Evolutionary conservation across 2,113 vertebrate species (phyloP).

Genomic region (Hyperopisus bebe): DNA sequence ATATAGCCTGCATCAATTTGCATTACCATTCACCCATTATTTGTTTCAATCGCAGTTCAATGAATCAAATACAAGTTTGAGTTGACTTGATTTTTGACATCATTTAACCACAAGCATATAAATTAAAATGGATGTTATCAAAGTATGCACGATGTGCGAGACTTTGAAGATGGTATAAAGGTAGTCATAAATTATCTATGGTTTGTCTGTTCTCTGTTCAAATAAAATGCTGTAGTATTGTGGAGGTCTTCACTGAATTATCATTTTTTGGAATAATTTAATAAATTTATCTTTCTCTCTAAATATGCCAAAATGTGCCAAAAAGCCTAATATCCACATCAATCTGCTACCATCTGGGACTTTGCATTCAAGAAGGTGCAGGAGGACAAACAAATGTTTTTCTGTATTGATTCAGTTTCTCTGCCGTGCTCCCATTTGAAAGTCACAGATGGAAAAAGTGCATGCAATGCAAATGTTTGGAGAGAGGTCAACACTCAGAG

Average conservation of each 20-base stretch:
- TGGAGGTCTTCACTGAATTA: slow-evolving; percentile 31
- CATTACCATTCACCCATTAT: background rate
- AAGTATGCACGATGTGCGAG: slow-evolving; percentile 47
- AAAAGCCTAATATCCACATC: slow-evolving; percentile 23
- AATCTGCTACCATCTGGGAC: background rate
- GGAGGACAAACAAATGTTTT: background rate
- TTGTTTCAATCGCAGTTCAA: background rate
- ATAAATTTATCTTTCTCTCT: slow-evolving; percentile 18
- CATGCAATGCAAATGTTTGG: slow-evolving; percentile 9
- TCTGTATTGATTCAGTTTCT: background rate
- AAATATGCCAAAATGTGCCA: slow-evolving; percentile 24
- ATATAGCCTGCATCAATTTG: background rate
- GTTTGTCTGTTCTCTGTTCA: slow-evolving; percentile 10
- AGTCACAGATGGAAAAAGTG: background rate
- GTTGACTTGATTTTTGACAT: background rate
- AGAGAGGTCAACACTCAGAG: background rate
- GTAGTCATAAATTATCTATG: slow-evolving; percentile 53
- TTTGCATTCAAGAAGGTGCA: background rate
- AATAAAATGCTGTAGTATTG: slow-evolving; percentile 13
- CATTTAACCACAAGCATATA: background rate
- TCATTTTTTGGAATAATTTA: slow-evolving; percentile 35
- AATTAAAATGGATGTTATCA: background rate
- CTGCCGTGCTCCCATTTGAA: background rate
- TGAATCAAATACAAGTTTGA: background rate
- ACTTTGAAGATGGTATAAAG: slow-evolving; percentile 43